phyloP scores from a whole-genome alignment of 2,888 invertebrate genomes.

The Rhagonycha lutea region DNA sequence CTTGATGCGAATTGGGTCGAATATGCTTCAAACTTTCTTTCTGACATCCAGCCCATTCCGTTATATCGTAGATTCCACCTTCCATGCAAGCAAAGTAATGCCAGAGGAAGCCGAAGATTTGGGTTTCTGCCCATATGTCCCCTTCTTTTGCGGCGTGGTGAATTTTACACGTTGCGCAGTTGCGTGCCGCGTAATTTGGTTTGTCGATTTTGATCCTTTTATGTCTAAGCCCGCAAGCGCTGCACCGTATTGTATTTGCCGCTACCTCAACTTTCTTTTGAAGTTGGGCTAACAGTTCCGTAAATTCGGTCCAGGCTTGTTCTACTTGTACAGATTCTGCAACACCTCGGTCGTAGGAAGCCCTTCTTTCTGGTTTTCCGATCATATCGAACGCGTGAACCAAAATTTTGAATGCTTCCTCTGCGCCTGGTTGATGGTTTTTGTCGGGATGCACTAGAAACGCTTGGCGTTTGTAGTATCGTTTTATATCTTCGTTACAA shows the following conservation, averaged over 20 bases:
- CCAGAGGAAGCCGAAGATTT: conserved; percentile 85
- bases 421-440: conserved; percentile 92
- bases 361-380: conserved; percentile 77
- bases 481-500: conserved; percentile 91
- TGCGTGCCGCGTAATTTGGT: conserved; percentile 89
- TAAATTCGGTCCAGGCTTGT: conserved; percentile 84
- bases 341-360: conserved; percentile 56
- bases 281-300: conserved; percentile 82
- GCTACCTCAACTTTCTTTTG: conserved; percentile 95
- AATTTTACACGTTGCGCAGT: conserved; percentile 88
- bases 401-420: conserved; percentile 94
- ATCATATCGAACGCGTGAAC: conserved; percentile 95
- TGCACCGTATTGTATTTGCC: conserved; percentile 92
- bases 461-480: conserved; percentile 92
- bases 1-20: conserved; percentile 88
- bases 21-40: conserved; percentile 78
- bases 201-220: conserved; percentile 83
- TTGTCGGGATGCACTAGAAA: conserved; percentile 96
- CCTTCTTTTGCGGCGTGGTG: conserved; percentile 92
- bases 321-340: conserved; percentile 79
- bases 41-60: conserved; percentile 96
- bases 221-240: conserved; percentile 90
- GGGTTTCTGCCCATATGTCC: conserved; percentile 94
- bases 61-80: conserved; percentile 92
- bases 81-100: conserved; percentile 97